phyloP scores from a whole-genome alignment of 2,113 vertebrate genomes.

The Nesoenas mayeri region DNA sequence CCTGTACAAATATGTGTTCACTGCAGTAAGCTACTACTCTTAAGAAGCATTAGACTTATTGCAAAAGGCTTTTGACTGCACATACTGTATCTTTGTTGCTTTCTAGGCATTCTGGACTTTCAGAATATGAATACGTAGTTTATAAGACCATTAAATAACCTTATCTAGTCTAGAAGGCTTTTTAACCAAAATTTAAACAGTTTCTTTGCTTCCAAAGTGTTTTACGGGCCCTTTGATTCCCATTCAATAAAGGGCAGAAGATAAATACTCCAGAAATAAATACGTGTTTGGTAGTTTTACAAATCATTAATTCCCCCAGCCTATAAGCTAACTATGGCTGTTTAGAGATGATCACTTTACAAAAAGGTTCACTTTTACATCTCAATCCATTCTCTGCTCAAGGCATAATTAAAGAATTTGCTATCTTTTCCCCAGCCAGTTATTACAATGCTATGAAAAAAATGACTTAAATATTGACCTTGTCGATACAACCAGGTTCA shows the following conservation, averaged over 20 bases:
- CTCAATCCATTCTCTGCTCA: not conserved
- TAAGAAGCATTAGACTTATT: not conserved
- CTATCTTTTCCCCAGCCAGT: not conserved
- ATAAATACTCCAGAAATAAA: not conserved
- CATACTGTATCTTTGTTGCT: not conserved
- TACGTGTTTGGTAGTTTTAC: not conserved
- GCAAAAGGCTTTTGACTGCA: not conserved
- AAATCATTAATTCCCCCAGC: not conserved
- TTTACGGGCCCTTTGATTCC: not conserved
- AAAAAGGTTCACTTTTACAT: not conserved
- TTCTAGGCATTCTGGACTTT: not conserved
- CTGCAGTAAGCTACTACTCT: not conserved
- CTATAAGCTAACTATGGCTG: not conserved
- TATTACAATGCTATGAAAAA: conserved; percentile 4
- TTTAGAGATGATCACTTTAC: not conserved
- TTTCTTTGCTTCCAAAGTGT: not conserved
- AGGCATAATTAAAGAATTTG: not conserved
- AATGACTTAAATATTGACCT: conserved; percentile 10
- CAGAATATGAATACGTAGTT: not conserved
- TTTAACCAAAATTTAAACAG: not conserved
- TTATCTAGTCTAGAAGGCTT: not conserved
- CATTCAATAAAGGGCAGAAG: not conserved
- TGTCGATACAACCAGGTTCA: not conserved
- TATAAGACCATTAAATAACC: not conserved
- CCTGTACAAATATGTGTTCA: not conserved